A percentile compares a stretch with the other conserved stretches of the same genome.
phyloP scores from a whole-genome alignment of 2,888 invertebrate genomes.

The Erebia palarica region DNA sequence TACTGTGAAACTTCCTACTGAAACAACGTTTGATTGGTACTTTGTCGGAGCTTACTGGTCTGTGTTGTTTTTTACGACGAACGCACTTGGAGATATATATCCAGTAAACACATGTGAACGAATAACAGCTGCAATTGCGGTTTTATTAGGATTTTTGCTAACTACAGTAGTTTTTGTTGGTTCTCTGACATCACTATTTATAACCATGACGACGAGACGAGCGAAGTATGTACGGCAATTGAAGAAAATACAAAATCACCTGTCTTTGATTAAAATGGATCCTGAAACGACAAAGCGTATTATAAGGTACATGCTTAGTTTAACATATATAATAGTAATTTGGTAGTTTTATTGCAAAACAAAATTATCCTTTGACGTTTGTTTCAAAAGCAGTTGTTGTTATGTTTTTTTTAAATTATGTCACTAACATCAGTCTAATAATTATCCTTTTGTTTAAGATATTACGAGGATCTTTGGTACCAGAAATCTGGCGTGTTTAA shows the following conservation, averaged over 20 bases:
- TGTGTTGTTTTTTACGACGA: conserved; percentile 73
- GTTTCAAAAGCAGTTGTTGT: too few relatives aligned
- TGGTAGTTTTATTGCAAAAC: not conserved
- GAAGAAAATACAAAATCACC: conserved; percentile 70
- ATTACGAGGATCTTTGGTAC: conserved; percentile 79
- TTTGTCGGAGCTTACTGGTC: conserved; percentile 76
- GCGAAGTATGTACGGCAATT: conserved; percentile 72
- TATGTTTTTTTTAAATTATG: too few relatives aligned
- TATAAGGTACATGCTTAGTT: conserved; percentile 55
- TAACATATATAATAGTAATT: not conserved
- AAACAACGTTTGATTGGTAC: conserved; percentile 71
- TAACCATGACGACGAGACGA: conserved; percentile 73
- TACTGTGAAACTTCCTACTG: conserved; percentile 65
- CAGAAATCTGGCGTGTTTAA: conserved; percentile 78
- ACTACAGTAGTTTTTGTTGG: conserved; percentile 79
- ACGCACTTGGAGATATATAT: conserved; percentile 73
- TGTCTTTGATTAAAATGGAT: conserved; percentile 71
- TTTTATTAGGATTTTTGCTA: conserved; percentile 70
- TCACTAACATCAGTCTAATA: too few relatives aligned
- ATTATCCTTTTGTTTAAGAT: conserved; percentile 49
- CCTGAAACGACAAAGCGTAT: conserved; percentile 65
- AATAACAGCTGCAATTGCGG: conserved; percentile 62
- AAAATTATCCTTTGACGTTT: not conserved
- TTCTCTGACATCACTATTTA: conserved; percentile 76
- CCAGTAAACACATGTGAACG: conserved; percentile 71